A percentile compares a stretch with the other conserved stretches of the same genome.
These are phyloP conservation scores for Talpa occidentalis DNA, from an alignment of 2,113 vertebrate species.

Conservation along the genomic window DNA sequence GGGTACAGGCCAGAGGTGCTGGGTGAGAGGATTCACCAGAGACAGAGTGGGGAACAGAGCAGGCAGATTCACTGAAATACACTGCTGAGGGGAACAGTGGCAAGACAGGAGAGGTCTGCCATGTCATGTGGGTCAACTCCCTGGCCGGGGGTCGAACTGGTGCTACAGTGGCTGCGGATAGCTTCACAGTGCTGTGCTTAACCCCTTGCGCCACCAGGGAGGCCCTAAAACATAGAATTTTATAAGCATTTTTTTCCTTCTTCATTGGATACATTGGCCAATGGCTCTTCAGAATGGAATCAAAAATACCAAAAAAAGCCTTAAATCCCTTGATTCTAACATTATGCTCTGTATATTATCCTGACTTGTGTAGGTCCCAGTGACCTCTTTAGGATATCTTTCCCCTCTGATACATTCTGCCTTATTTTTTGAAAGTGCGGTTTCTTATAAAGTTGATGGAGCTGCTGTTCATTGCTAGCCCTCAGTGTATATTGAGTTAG, in stretches of 20 bases:
- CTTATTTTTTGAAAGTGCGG: background rate
- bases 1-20: no score
- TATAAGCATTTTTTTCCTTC: background rate
- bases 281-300: background rate
- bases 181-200: no score
- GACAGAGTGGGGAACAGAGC: no score
- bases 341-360: background rate
- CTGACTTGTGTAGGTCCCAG: background rate
- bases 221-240: constrained; percentile 28
- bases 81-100: no score
- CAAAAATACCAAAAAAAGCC: background rate
- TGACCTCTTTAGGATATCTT: background rate
- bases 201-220: no score
- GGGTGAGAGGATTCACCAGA: no score
- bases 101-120: no score
- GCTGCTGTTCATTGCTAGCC: background rate
- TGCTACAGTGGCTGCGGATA: no score
- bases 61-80: no score
- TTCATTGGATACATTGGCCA: background rate
- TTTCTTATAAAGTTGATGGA: background rate
- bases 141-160: no score
- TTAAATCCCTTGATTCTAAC: background rate
- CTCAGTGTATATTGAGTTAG: background rate
- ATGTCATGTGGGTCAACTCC: no score
- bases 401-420: background rate